phyloP scores from a whole-genome alignment of 2,888 invertebrate genomes.

The Scaeva pyrastri region DNA sequence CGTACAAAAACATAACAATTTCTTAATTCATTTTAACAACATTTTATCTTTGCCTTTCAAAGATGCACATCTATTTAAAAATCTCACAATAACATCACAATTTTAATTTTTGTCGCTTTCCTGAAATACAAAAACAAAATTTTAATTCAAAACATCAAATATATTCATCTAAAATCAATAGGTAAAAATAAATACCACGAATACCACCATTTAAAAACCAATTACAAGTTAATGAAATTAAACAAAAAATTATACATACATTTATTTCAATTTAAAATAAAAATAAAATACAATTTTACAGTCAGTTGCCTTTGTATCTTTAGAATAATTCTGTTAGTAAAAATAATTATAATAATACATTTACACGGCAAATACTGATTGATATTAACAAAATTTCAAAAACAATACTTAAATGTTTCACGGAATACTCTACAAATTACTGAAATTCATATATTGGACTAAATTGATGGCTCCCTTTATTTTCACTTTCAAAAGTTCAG shows the following conservation, averaged over 20 bases:
- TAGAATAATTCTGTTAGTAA: conserved; percentile 62
- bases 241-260: neutral
- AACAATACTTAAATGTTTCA: conserved; percentile 12
- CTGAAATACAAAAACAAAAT: conserved; percentile 67
- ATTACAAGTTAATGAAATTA: conserved; percentile 11
- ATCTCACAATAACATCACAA: conserved; percentile 63
- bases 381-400: conserved; percentile 28
- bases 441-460: conserved; percentile 24
- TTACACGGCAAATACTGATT: conserved; percentile 32
- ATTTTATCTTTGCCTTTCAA: conserved; percentile 25
- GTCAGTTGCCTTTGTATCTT: conserved; percentile 6
- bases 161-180: conserved; percentile 16
- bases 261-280: conserved; percentile 46
- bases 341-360: conserved; percentile 30
- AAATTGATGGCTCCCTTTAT: conserved; percentile 1
- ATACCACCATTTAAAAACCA: conserved; percentile 44
- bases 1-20: conserved; percentile 68
- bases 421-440: conserved; percentile 33
- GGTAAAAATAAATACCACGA: conserved; percentile 17
- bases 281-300: conserved; percentile 33
- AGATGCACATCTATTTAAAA: conserved; percentile 48
- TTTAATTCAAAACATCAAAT: conserved; percentile 44
- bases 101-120: conserved; percentile 67
- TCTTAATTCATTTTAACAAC: conserved; percentile 56
- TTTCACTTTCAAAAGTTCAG: conserved; percentile 17